Evolutionary conservation across 2,797 vertebrate species (phyloP).

Genomic region (Pseudocheirus occidentalis): DNA sequence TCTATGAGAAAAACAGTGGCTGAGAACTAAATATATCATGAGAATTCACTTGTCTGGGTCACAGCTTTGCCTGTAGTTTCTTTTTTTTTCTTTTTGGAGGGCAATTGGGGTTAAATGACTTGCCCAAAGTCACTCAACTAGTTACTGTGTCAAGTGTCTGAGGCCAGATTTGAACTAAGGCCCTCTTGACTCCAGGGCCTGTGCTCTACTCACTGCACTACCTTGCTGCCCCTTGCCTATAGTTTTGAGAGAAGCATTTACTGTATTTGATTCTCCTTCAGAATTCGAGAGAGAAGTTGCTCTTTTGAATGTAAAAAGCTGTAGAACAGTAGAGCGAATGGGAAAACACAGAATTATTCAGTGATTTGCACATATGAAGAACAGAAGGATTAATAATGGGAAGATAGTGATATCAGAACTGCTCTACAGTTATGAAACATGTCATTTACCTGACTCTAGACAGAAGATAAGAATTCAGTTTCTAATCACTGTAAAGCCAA

Average conservation of each 20-base stretch:
- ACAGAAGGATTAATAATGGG: not conserved
- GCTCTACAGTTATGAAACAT: not conserved
- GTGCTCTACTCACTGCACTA: too few relatives aligned
- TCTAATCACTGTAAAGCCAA: too few relatives aligned
- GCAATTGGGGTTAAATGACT: too few relatives aligned
- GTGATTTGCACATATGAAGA: not conserved
- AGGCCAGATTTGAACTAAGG: too few relatives aligned
- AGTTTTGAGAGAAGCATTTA: not conserved
- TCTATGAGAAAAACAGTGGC: not conserved
- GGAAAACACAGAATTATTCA: not conserved
- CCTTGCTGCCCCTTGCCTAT: not conserved
- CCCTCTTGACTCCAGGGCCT: too few relatives aligned
- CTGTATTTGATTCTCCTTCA: not conserved
- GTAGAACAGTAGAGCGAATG: not conserved
- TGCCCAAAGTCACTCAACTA: too few relatives aligned
- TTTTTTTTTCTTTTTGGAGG: too few relatives aligned
- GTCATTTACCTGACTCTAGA: not conserved
- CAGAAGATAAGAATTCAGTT: too few relatives aligned
- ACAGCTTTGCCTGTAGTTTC: too few relatives aligned
- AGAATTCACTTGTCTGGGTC: not conserved
- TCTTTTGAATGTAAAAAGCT: not conserved
- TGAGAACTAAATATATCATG: not conserved
- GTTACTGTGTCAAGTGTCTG: too few relatives aligned
- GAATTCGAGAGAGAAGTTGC: not conserved
- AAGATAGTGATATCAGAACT: too few relatives aligned